phyloP scores from a whole-genome alignment of 2,797 vertebrate species.

The Odontamblyopus lacepedii region DNA sequence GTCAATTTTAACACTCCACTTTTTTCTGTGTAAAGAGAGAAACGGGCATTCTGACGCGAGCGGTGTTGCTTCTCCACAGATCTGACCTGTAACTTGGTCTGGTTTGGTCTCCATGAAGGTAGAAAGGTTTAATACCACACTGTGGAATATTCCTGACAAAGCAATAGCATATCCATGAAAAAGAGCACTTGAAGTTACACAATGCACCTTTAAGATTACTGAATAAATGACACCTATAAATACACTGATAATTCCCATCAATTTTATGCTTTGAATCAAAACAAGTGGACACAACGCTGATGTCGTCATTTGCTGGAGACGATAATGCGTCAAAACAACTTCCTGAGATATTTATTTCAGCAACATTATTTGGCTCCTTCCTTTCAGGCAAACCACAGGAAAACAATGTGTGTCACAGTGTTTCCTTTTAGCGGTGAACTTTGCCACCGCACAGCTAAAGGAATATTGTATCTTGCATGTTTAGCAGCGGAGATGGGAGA shows the following conservation, averaged over 20 bases:
- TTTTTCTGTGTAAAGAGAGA: no score
- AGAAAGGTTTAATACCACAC: no score
- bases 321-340: slow-evolving; percentile 4
- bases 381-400: slow-evolving; percentile 37
- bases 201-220: no score
- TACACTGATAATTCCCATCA: background rate
- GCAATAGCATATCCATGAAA: no score
- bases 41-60: no score
- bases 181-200: no score
- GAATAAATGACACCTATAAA: background rate
- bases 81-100: no score
- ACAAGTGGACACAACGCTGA: background rate
- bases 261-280: background rate
- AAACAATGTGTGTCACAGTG: slow-evolving; percentile 38
- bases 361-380: slow-evolving; percentile 17
- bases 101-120: no score
- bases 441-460: background rate
- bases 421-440: slow-evolving; percentile 2
- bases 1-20: no score
- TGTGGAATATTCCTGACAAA: no score
- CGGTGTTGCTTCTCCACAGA: no score
- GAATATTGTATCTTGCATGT: background rate
- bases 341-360: slow-evolving; percentile 22
- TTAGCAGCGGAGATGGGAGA: background rate
- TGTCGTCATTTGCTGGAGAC: slow-evolving; percentile 5